Evolutionary conservation across 2,888 invertebrate genomes (phyloP), one percentile per base, ranked within the genome.

Genomic region (Octonoba sinensis): DNA sequence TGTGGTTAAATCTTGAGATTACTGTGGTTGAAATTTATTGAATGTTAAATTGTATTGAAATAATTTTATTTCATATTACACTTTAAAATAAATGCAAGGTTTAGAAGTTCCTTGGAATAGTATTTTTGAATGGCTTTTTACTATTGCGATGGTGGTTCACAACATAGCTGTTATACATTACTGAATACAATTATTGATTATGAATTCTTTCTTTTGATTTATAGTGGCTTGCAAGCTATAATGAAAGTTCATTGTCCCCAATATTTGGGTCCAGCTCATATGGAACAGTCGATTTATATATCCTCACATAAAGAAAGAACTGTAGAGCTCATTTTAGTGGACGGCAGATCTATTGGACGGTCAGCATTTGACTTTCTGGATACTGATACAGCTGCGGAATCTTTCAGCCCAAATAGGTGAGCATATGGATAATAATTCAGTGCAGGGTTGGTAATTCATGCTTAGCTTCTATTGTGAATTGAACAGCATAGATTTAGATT

Each of bases 201-300:
- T 36, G 15, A 20, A 56, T 11, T n/a, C 54, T 56, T 1, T 18
- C 8, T 49, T 66, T 16, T 66, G 13, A 88, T 6, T 47, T n/a
- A 83, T 85, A 66, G 88, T 87, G 20, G 83, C 86, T 46, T 85
- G 84, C 57, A 71, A 83, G 12, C 87, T 86, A n/a, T 88, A 51
- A 87, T 90, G 20, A 89, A 90, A 62, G 86, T 90, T 47, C 87
- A 86, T 62, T 89, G 88, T 86, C 88, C 89, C 15, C 88, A 89
- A 70, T 90, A 89, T 85, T 87, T 91, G 72, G 91, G 91, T 24
- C 79, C 86, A 85, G 59, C 86, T 87, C 24, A 88, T 87, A 78
- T 86, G 87, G 47, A 88, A 86, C 82, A 90, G 90, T 60, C 88
- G 8, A 87, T 89, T 27, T 88, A 88, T 72, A 85, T 89, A 4